phyloP scores from a whole-genome alignment of 2,113 vertebrate species.

The Malurus alboscapulatus region DNA sequence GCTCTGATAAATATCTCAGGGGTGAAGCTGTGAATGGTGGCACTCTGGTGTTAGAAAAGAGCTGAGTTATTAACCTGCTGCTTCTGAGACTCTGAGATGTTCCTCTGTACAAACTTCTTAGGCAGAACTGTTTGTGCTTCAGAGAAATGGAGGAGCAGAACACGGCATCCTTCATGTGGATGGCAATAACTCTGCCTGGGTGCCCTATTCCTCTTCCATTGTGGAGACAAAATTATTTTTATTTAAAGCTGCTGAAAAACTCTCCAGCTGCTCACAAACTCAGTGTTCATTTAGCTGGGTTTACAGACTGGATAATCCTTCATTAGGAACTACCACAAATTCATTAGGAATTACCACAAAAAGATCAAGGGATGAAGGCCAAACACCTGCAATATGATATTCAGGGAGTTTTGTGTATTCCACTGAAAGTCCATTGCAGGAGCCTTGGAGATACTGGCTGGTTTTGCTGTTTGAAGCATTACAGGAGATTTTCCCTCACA shows the following conservation, averaged over 20 bases:
- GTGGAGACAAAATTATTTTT: not conserved
- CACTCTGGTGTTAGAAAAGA: not conserved
- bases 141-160: not conserved
- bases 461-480: not conserved
- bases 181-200: not conserved
- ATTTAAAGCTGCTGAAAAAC: not conserved
- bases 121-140: not conserved
- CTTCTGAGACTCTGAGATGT: not conserved
- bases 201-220: not conserved
- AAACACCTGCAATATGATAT: not conserved
- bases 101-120: not conserved
- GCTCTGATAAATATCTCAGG: not conserved
- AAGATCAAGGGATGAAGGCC: not conserved
- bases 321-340: not conserved
- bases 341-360: not conserved
- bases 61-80: not conserved
- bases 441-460: not conserved
- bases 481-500: not conserved
- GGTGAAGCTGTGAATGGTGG: not conserved
- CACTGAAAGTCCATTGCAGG: not conserved
- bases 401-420: not conserved
- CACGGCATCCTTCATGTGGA: not conserved
- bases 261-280: not conserved
- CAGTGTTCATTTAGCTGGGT: not conserved
- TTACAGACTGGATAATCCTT: not conserved